Percentiles rank a stretch among this genome's conserved stretches.
phyloP scores from a whole-genome alignment of 2,797 vertebrate species.

The Emydoidea blandingii region DNA sequence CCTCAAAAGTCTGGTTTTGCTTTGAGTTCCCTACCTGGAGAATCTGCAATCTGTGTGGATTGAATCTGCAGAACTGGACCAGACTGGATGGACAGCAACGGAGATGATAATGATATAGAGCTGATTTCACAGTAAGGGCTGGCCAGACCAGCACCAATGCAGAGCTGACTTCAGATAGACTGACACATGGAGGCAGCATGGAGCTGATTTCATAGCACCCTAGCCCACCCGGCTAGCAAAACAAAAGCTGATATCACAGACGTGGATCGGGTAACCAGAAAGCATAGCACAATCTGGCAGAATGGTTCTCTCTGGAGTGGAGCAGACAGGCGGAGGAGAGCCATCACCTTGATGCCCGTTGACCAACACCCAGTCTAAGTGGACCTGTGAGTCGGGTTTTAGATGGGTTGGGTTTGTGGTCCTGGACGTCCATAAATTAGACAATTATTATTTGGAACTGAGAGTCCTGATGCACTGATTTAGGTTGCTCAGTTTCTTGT shows the following conservation, averaged over 20 bases:
- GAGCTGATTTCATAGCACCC: neutral
- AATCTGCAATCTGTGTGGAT: neutral
- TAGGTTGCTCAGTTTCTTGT: neutral
- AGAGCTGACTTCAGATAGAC: neutral
- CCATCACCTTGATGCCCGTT: neutral
- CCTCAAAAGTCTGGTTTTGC: neutral
- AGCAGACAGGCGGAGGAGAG: too few relatives aligned
- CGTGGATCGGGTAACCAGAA: neutral
- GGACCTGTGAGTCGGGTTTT: neutral
- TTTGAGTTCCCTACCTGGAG: neutral
- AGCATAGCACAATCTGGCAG: neutral
- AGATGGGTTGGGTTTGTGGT: neutral
- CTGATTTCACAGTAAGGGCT: neutral
- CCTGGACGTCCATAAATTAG: too few relatives aligned
- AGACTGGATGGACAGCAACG: neutral
- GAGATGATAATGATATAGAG: neutral
- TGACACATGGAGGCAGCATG: neutral
- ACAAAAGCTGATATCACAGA: neutral
- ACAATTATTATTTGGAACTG: too few relatives aligned
- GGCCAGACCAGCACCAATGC: neutral
- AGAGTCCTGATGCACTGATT: too few relatives aligned
- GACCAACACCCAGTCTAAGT: neutral
- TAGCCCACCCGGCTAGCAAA: neutral
- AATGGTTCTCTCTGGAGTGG: neutral
- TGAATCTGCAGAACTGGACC: neutral